A percentile compares a stretch with the other conserved stretches of the same genome.
Evolutionary conservation across 2,797 vertebrate genomes (phyloP).

Genomic region (Ctenopoma kingsleyae): DNA sequence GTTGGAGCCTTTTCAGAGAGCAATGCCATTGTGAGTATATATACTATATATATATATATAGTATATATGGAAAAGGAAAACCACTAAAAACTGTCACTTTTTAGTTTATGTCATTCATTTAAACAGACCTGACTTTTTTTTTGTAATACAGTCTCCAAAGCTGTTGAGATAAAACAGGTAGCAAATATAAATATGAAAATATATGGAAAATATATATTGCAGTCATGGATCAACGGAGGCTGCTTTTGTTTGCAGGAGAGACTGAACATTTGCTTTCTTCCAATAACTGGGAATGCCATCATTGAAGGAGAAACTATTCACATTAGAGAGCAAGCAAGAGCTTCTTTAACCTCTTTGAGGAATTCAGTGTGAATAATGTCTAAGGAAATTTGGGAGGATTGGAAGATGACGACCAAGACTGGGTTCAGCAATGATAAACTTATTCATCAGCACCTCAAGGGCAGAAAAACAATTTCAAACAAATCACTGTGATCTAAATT

Average conservation of each 20-base stretch:
- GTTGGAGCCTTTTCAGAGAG: slow-evolving; percentile 8
- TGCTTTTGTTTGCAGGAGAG: slow-evolving; percentile 1
- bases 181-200: too few relatives aligned
- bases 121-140: slow-evolving; percentile 16
- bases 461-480: slow-evolving; percentile 33
- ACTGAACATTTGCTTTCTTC: slow-evolving; percentile 20
- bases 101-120: slow-evolving; percentile 29
- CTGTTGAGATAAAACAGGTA: slow-evolving; percentile 22
- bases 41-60: too few relatives aligned
- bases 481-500: slow-evolving; percentile 23
- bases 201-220: slow-evolving; percentile 22
- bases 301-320: slow-evolving; percentile 9
- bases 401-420: slow-evolving; percentile 47
- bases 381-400: slow-evolving; percentile 33
- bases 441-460: slow-evolving; percentile 47
- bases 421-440: slow-evolving; percentile 40
- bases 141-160: slow-evolving; percentile 20
- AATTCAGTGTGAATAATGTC: slow-evolving; percentile 48
- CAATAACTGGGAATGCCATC: slow-evolving; percentile 40
- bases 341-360: slow-evolving; percentile 22
- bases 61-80: background rate
- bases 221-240: slow-evolving; percentile 35
- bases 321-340: slow-evolving; percentile 12
- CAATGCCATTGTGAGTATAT: background rate
- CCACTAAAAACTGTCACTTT: slow-evolving; percentile 10